Evolutionary conservation across 2,888 invertebrate genomes (phyloP).

Genomic region (Dromius quadrimaculatus): DNA sequence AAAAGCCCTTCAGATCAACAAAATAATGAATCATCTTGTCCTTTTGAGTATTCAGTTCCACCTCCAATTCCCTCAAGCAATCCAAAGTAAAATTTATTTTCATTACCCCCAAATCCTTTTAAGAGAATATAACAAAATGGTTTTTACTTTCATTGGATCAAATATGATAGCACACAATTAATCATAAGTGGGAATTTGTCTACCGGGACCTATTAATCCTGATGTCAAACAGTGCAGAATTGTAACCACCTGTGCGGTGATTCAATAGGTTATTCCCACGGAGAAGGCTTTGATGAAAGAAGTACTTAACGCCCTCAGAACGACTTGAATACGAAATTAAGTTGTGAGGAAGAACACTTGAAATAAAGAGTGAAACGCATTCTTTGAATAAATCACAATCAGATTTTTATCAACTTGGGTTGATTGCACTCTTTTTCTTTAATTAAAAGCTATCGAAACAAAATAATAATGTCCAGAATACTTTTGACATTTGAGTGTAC

Average conservation of each 20-base stretch:
- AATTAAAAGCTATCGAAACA: too few species aligned
- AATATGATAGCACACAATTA: constrained; percentile 27
- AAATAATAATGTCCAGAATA: too few species aligned
- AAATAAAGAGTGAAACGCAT: too few species aligned
- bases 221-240: constrained; percentile 24
- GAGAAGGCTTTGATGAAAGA: background rate
- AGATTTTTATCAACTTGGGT: too few species aligned
- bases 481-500: too few species aligned
- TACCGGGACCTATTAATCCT: constrained; percentile 29
- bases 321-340: constrained; percentile 30
- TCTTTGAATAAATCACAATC: too few species aligned
- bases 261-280: constrained; percentile 14
- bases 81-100: background rate
- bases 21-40: too few species aligned
- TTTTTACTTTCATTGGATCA: constrained; percentile 19
- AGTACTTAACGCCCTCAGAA: constrained; percentile 3
- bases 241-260: constrained; percentile 28
- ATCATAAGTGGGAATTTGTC: constrained; percentile 37
- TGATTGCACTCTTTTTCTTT: too few species aligned
- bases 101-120: constrained; percentile 8
- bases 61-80: too few species aligned
- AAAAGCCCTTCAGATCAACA: too few species aligned
- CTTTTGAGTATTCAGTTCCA: too few species aligned
- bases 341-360: too few species aligned
- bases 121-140: constrained; percentile 7